Base-by-base conservation (phyloP, 1,140 invertebrate species). In the Lordiphosa stackelbergi region DNA sequence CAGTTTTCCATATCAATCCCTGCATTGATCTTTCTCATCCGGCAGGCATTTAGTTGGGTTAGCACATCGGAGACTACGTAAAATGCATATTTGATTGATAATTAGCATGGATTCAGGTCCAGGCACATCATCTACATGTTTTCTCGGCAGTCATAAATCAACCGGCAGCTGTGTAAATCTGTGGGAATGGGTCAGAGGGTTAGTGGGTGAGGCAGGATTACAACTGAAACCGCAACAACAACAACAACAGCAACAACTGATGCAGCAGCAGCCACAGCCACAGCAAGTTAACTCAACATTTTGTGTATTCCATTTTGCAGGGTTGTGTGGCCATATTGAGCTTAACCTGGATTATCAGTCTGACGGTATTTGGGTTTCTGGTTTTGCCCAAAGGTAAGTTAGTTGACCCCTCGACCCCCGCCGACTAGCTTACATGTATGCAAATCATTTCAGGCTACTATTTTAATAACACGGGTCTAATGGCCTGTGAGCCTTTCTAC, bases 401-500 rank as follows among this genome's bases (percentile, higher is more conserved):
- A 84, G 12, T n/a, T n/a, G 16, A 16, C 19, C 10, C 22, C 35
- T 9, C 3, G 40, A 9, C 4, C 1, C 11, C 40, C 52, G 11
- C 10, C 6, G 10, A 12, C 11, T 11, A 3, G 8, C 22, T 12
- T 9, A 19, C 19, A 12, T 66, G 52, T 40, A 42, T 13, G 38
- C 12, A 45, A 31, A 46, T 31, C 24, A 42, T 61, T 38, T 24
- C 42, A 75, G 94, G 94, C 68, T 95, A 94, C 88, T 95, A 95
- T 88, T 95, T 95, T 90, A 95, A 95, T 86, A 90, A 91, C n/a
- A 93, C 93, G 3, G 94, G 94, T 19, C 90, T 95, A 66, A 91
- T 94, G 85, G 94, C 94, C 53, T 95, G 94, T 86, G 94, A 95
- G 73, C 94, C 94, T n/a, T 95, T 95, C 87, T 95, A 95, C 79